These are phyloP conservation scores for Chrysolina haemoptera DNA, from an alignment of 2,888 invertebrate species.

Conservation along the genomic window DNA sequence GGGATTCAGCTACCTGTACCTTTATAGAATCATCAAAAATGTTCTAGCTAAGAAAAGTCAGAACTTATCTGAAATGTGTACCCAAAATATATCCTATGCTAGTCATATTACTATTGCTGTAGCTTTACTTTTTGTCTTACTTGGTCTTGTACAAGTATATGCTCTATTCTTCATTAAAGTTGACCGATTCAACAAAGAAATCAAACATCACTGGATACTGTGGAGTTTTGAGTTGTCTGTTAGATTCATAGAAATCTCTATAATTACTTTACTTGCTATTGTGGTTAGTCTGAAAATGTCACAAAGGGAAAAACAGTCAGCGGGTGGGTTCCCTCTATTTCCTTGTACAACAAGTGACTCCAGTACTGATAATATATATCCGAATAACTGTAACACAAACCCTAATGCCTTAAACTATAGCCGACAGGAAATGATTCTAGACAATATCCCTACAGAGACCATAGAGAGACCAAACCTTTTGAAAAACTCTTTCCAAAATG, in stretches of 20 bases:
- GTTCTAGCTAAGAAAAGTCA: conserved; percentile 84
- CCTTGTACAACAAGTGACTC: conserved; percentile 89
- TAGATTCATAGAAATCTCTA: conserved; percentile 88
- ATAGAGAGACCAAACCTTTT: conserved; percentile 73
- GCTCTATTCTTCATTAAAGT: conserved; percentile 79
- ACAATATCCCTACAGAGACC: conserved; percentile 69
- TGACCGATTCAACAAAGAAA: conserved; percentile 72
- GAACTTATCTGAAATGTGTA: conserved; percentile 83
- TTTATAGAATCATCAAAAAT: conserved; percentile 84
- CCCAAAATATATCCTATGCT: conserved; percentile 86
- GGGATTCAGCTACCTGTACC: conserved; percentile 88
- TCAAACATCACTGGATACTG: conserved; percentile 88
- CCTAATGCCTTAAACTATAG: conserved; percentile 89
- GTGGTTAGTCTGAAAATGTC: conserved; percentile 81
- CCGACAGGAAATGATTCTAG: conserved; percentile 69
- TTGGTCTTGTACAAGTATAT: conserved; percentile 89
- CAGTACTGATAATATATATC: conserved; percentile 88
- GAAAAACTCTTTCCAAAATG: conserved; percentile 74
- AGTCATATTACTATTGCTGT: conserved; percentile 92
- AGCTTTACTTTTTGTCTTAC: conserved; percentile 85
- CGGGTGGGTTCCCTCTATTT: conserved; percentile 84
- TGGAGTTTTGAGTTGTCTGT: conserved; percentile 93
- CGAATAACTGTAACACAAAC: conserved; percentile 89
- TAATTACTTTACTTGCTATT: conserved; percentile 89
- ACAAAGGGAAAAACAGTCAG: conserved; percentile 81